Evolutionary conservation across 2,888 invertebrate species (phyloP), one percentile per base, ranked within the genome.

Genomic region (Metallyticus violacea): DNA sequence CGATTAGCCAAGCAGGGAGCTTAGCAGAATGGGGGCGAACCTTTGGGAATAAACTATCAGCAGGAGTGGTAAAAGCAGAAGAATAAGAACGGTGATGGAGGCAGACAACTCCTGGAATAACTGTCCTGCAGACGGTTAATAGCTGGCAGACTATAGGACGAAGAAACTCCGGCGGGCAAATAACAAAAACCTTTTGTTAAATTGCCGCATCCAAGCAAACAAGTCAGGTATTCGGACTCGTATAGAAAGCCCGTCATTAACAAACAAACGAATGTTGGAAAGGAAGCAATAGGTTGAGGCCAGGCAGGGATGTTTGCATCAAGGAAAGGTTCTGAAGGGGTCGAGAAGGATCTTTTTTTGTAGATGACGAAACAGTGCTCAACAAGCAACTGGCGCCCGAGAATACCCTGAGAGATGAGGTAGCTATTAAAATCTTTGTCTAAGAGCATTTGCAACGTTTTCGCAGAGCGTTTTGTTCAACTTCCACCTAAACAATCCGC

Each of bases 131-230:
- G 80, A 62, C 40, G 40, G 40, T 62, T 80, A 80, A 80, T 81
- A 81, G 26, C 83, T 77, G 40, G n/a, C n/a, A n/a, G n/a, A n/a
- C n/a, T n/a, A n/a, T n/a, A n/a, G n/a, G n/a, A 27, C 28, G 83
- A 83, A 22, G 22, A 28, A 77, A 83, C 77, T 83, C 83, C 29
- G 26, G 6, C 27, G 83, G 83, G 28, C 26, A 83, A 77, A 77
- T 77, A 62, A 28, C 29, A 83, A 40, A 77, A 83, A 83, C 26
- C 83, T 83, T 83, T 83, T 83, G 83, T 83, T 83, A 83, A 83
- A 83, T 83, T 83, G 29, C 83, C 83, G 83, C 83, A 83, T 77
- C 83, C 83, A 77, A 83, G 83, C 83, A 83, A 83, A 83, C 83
- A 83, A 83, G 83, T 83, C 83, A 83, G 83, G 83, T 83, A 83